Evolutionary conservation across 2,888 invertebrate genomes (phyloP).

Genomic region (Tubulanus polymorphus): DNA sequence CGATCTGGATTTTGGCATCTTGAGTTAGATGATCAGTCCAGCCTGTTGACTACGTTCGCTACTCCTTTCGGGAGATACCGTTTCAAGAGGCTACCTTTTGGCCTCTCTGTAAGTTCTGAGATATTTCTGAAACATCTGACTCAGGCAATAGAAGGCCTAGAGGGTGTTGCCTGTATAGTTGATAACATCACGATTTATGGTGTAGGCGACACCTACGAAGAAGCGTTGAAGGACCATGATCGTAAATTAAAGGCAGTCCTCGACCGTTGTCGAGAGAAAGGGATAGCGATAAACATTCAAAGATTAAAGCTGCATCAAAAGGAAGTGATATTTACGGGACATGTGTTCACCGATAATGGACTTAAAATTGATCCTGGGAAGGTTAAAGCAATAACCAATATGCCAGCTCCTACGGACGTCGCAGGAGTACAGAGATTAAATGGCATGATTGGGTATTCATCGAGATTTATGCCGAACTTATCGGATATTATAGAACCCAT

Average conservation of each 20-base stretch:
- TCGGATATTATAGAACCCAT: conserved; percentile 6
- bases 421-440: conserved; percentile 14
- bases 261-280: background rate
- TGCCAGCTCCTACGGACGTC: conserved; percentile 17
- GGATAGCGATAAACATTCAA: conserved; percentile 6
- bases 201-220: conserved; percentile 7
- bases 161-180: conserved; percentile 15
- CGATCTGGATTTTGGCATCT: conserved; percentile 23
- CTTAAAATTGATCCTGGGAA: conserved; percentile 11
- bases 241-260: conserved; percentile 12
- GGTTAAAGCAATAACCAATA: conserved; percentile 14
- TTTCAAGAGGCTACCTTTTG: conserved; percentile 23
- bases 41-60: conserved; percentile 22
- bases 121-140: conserved; percentile 17
- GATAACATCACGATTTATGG: conserved; percentile 22
- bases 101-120: conserved; percentile 14
- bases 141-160: conserved; percentile 14
- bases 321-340: conserved; percentile 10
- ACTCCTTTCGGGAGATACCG: conserved; percentile 23
- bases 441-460: conserved; percentile 17
- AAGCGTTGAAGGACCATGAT: conserved; percentile 19
- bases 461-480: conserved; percentile 11
- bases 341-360: conserved; percentile 11
- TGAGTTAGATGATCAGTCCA: conserved; percentile 19
- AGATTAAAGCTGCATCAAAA: conserved; percentile 1